Conservation (phyloP, 2,113 vertebrate species). For the Montifringilla adamsi region DNA sequence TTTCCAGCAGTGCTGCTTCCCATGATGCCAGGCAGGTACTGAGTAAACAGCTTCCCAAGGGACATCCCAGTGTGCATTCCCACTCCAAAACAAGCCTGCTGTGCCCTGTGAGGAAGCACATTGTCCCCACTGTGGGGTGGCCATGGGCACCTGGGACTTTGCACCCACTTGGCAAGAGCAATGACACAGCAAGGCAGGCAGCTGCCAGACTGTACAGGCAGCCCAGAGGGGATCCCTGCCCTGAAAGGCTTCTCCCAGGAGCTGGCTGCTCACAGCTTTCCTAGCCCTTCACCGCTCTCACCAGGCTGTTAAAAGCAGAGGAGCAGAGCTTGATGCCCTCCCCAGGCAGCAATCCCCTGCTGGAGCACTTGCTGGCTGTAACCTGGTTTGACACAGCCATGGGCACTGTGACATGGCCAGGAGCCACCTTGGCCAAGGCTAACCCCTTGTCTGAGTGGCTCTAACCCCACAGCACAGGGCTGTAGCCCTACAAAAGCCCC, state of each 20-base stretch:
- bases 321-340: neutral
- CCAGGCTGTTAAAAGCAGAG: neutral
- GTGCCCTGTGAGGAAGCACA: neutral
- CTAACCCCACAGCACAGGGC: neutral
- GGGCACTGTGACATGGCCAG: neutral
- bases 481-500: neutral
- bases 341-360: neutral
- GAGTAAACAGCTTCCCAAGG: neutral
- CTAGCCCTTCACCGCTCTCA: neutral
- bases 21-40: neutral
- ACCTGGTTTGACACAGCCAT: neutral
- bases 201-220: neutral
- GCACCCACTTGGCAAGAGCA: neutral
- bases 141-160: neutral
- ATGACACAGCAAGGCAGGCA: neutral
- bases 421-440: neutral
- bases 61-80: neutral
- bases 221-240: neutral
- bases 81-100: neutral
- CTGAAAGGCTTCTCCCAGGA: neutral
- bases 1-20: neutral
- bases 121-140: rapidly evolving
- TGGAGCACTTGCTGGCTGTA: neutral
- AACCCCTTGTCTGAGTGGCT: neutral
- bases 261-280: neutral